Percentiles rank a stretch among this genome's conserved stretches.
phyloP scores from a whole-genome alignment of 2,888 invertebrate species.

The Tetrapedia diversipes region DNA sequence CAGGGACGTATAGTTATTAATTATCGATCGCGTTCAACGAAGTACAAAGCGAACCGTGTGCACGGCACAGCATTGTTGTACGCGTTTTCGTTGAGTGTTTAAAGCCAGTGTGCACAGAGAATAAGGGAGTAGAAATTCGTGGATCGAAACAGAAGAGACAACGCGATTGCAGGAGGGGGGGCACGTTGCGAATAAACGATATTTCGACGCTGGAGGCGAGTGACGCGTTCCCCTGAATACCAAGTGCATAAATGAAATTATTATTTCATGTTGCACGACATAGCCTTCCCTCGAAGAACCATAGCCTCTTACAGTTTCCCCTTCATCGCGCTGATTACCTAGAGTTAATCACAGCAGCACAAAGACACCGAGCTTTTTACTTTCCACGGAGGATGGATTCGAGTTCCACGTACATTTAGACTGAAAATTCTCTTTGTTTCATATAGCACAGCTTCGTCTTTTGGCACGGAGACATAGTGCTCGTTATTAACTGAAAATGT shows the following conservation, averaged over 20 bases:
- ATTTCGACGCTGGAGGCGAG: constrained; percentile 28
- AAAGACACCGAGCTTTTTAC: constrained; percentile 10
- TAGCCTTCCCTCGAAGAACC: not conserved
- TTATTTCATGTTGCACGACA: constrained; percentile 24
- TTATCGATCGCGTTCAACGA: not conserved
- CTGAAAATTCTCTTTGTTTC: not conserved
- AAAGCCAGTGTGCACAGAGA: not conserved
- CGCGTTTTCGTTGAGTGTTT: not conserved
- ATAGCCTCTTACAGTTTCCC: not conserved
- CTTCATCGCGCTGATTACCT: constrained; percentile 3
- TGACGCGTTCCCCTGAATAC: constrained; percentile 11
- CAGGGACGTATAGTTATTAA: not conserved
- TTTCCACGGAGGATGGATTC: not conserved
- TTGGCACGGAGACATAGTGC: no score
- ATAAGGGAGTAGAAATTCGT: not conserved
- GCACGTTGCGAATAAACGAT: constrained; percentile 27
- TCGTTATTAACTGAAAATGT: no score
- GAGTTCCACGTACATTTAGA: not conserved
- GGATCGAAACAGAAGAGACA: constrained; percentile 9
- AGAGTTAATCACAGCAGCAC: constrained; percentile 3
- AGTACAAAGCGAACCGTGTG: not conserved
- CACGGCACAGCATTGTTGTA: not conserved
- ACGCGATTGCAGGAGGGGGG: not conserved
- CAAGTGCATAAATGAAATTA: constrained; percentile 20
- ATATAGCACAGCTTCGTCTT: no score